Percentiles rank a stretch among this genome's conserved stretches.
phyloP scores from a whole-genome alignment of 1,140 invertebrate species.

The Calycopis cecrops region DNA sequence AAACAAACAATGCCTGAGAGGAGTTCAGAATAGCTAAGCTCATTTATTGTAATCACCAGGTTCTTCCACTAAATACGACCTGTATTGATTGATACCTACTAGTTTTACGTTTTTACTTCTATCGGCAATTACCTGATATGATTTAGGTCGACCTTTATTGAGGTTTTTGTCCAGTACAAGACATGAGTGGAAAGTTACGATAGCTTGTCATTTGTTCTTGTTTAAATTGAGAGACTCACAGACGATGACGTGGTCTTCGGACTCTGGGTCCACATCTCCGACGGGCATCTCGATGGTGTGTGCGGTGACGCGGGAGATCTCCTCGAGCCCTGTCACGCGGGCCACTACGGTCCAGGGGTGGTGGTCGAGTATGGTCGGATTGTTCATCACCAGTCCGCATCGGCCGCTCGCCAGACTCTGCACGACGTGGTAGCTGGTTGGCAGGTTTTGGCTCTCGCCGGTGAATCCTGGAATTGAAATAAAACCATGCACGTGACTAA shows the following conservation, averaged over 20 bases:
- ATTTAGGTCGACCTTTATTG: too few relatives aligned
- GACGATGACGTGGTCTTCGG: neutral
- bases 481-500: too few relatives aligned
- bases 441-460: slow-evolving; percentile 23
- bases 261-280: slow-evolving; percentile 2
- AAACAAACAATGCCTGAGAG: too few relatives aligned
- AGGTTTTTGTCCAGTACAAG: too few relatives aligned
- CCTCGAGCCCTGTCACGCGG: slow-evolving; percentile 31
- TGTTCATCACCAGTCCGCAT: slow-evolving; percentile 31
- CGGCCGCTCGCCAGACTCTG: slow-evolving; percentile 16
- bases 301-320: slow-evolving; percentile 25
- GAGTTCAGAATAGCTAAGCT: too few relatives aligned
- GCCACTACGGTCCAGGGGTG: slow-evolving; percentile 49
- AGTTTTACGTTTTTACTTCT: too few relatives aligned
- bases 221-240: slow-evolving; percentile 8
- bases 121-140: too few relatives aligned
- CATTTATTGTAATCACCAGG: too few relatives aligned
- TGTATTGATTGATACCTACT: too few relatives aligned
- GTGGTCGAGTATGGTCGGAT: slow-evolving; percentile 33
- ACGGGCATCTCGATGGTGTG: slow-evolving; percentile 17
- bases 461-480: slow-evolving; percentile 37
- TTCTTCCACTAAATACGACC: too few relatives aligned
- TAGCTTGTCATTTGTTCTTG: too few relatives aligned
- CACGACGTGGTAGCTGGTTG: slow-evolving; percentile 24
- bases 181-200: too few relatives aligned